These are phyloP conservation scores for Enteromius fasciolatus DNA, from an alignment of 2,797 vertebrate genomes.

Conservation along the genomic window DNA sequence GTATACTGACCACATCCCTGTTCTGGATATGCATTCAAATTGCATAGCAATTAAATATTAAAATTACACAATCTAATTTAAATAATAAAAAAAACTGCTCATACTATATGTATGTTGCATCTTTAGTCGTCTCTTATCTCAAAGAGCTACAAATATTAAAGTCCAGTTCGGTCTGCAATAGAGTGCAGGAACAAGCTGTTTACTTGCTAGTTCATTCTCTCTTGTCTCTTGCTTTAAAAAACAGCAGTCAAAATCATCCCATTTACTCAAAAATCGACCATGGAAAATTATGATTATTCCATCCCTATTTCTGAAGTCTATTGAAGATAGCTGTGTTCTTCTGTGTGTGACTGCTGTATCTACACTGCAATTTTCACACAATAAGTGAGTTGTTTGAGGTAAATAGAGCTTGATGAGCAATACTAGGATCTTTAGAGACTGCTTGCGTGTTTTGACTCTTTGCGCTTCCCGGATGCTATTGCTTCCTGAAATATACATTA, in stretches of 20 bases:
- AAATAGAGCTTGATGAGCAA: constrained; percentile 34
- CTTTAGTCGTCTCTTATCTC: not conserved
- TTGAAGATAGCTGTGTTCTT: not conserved
- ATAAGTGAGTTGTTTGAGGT: constrained; percentile 25
- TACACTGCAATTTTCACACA: constrained; percentile 32
- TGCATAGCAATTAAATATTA: not conserved
- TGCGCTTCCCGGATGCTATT: constrained; percentile 18
- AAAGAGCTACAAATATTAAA: not conserved
- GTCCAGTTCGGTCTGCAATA: not conserved
- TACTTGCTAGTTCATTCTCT: not conserved
- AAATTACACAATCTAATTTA: not conserved
- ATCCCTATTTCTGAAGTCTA: not conserved
- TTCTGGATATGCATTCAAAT: not conserved
- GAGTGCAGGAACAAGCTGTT: not conserved
- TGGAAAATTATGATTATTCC: not conserved
- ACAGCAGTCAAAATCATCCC: not conserved
- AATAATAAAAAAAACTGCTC: not conserved
- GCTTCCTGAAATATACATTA: constrained; percentile 24
- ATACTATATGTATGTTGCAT: not conserved
- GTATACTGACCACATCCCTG: not conserved
- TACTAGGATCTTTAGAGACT: constrained; percentile 3
- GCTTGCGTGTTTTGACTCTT: constrained; percentile 3
- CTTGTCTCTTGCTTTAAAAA: not conserved
- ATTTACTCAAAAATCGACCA: not conserved
- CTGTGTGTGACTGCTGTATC: not conserved